Percentiles rank a stretch among this genome's conserved stretches.
Evolutionary conservation across 2,888 invertebrate genomes (phyloP).

Genomic region (Mantis religiosa): DNA sequence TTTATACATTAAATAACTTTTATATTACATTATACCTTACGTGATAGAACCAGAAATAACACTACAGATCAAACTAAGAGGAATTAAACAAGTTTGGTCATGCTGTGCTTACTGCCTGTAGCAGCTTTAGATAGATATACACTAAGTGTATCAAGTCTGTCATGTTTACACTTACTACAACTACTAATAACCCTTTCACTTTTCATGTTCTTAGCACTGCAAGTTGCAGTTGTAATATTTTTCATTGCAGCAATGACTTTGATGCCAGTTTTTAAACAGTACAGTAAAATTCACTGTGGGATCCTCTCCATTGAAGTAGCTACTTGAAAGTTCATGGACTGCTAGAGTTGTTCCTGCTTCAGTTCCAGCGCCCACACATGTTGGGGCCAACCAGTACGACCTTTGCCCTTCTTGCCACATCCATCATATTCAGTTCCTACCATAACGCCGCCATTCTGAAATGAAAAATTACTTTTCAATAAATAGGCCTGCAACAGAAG

Average conservation of each 20-base stretch:
- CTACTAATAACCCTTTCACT: too few relatives aligned
- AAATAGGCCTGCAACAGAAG: too few relatives aligned
- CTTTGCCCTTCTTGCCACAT: constrained; percentile 52
- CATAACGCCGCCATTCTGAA: background rate
- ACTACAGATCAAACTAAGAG: too few relatives aligned
- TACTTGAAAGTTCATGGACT: background rate
- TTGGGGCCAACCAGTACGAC: constrained; percentile 95
- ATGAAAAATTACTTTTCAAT: background rate
- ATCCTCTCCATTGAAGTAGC: background rate
- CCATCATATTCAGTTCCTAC: background rate
- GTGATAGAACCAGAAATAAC: too few relatives aligned
- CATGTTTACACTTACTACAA: too few relatives aligned
- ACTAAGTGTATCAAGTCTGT: too few relatives aligned
- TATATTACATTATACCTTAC: too few relatives aligned
- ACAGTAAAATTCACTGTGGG: background rate
- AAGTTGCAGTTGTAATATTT: background rate
- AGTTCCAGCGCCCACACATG: constrained; percentile 91
- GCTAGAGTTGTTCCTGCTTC: constrained; percentile 58
- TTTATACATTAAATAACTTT: too few relatives aligned
- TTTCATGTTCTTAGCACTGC: background rate
- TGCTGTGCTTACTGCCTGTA: too few relatives aligned
- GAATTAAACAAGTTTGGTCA: too few relatives aligned
- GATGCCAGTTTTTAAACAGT: background rate
- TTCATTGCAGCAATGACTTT: background rate
- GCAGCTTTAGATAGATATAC: too few relatives aligned